Evolutionary conservation across 2,888 invertebrate species (phyloP), one percentile per base, ranked within the genome.

Genomic region (Fabriciana adippe): DNA sequence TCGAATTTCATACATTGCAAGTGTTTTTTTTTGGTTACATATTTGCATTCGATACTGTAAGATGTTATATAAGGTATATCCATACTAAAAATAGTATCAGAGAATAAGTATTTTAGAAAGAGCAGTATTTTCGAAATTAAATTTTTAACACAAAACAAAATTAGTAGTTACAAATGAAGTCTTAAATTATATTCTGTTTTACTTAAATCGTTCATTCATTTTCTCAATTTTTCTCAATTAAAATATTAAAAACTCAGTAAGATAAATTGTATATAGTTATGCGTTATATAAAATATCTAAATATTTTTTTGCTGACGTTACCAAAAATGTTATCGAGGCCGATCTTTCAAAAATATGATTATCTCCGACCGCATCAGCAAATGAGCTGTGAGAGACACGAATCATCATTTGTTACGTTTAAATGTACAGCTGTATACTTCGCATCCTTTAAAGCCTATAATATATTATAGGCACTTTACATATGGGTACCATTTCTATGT

Each of bases 291-390:
- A 35, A 35, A 8, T 14, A 50, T 6, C 6, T 0, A 16, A 15
- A n/a, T 15, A 2, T 68, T 68, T 60, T 78, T 80, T 74, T 86
- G 81, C 80, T 64, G 67, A 70, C 85, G 64, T 47, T 87, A 79
- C 83, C 65, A 73, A 73, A 77, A 79, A 79, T 80, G 83, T 84
- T 86, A 86, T 87, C 83, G 87, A 82, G 86, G 86, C 81, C 82
- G 87, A 88, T 87, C 85, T 87, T 81, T 84, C 82, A 88, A 87
- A 88, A 88, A 88, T 88, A 88, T 88, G 87, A 88, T 87, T 86
- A 88, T 85, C 85, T 78, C 78, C 77, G 79, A 81, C 81, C 81
- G 79, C 84, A 83, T 87, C 78, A 75, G 82, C 85, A 84, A 87
- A 87, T 83, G 86, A 88, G 85, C 81, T 82, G 85, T 81, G 78